Conservation (phyloP, 23 tunicate genomes). For the Halocynthia aurantium region DNA sequence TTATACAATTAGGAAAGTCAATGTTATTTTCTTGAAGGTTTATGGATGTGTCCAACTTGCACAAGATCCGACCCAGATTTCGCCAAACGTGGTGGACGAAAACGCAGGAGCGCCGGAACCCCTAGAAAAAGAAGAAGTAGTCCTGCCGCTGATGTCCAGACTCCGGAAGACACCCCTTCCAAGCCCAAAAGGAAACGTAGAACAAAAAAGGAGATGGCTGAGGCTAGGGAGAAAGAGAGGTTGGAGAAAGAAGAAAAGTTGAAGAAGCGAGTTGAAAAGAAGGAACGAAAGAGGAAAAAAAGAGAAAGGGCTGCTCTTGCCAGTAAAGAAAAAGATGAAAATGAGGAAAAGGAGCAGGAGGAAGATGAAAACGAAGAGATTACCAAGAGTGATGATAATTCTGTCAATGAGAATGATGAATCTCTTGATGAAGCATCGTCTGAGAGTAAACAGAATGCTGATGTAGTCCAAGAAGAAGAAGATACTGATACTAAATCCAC, state of each 20-base stretch:
- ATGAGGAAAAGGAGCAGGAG: no score
- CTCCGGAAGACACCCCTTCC: slow-evolving; percentile 3
- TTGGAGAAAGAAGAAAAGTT: slow-evolving; percentile 15
- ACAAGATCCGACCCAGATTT: slow-evolving; percentile 79
- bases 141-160: neutral
- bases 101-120: neutral
- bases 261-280: neutral
- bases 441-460: no score
- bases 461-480: no score
- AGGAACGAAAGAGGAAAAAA: neutral
- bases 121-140: slow-evolving; percentile 2
- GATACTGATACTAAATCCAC: no score
- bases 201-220: slow-evolving; percentile 27
- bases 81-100: slow-evolving; percentile 25
- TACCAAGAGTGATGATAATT: no score
- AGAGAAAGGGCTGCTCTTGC: neutral
- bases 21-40: slow-evolving; percentile 28
- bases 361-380: no score
- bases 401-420: no score
- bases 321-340: no score
- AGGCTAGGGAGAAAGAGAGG: slow-evolving; percentile 20
- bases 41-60: slow-evolving; percentile 90
- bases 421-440: no score
- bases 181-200: slow-evolving; percentile 20
- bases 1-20: neutral